Conservation (phyloP, 2,888 invertebrate genomes). For the Kuschelorhynchus macadamiae region DNA sequence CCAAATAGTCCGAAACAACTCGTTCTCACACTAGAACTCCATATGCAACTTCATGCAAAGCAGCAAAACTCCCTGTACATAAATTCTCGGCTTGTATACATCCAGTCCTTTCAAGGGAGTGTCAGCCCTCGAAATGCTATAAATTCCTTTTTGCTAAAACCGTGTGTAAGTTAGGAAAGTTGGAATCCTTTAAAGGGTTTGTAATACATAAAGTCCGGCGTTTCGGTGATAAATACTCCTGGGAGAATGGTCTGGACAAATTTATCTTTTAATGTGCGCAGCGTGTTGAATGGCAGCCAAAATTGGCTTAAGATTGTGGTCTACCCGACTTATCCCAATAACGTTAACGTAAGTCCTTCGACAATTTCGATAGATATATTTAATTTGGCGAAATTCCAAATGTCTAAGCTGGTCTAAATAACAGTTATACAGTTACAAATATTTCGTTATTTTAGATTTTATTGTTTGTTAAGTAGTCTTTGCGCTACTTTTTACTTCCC, state of each 20-base stretch:
- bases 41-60: slow-evolving; percentile 37
- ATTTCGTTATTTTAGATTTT: too few species aligned
- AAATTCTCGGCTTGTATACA: slow-evolving; percentile 34
- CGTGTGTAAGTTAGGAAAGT: slow-evolving; percentile 45
- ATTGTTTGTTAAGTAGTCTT: too few species aligned
- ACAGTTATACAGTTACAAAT: too few species aligned
- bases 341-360: too few species aligned
- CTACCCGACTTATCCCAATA: not conserved
- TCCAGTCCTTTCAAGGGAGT: slow-evolving; percentile 30
- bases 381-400: too few species aligned
- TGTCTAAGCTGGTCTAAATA: too few species aligned
- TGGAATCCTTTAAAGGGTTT: slow-evolving; percentile 48
- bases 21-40: slow-evolving; percentile 22
- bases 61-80: slow-evolving; percentile 37
- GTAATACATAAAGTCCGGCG: slow-evolving; percentile 49
- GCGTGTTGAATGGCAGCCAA: slow-evolving; percentile 36
- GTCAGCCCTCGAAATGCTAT: slow-evolving; percentile 49
- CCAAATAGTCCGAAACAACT: slow-evolving; percentile 32
- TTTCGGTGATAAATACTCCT: slow-evolving; percentile 47
- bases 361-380: too few species aligned
- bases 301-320: slow-evolving; percentile 23
- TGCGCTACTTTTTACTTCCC: too few species aligned
- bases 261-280: slow-evolving; percentile 36
- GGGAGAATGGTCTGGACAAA: slow-evolving; percentile 40
- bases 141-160: slow-evolving; percentile 50